Evolutionary conservation across 2,113 vertebrate species (phyloP).

Genomic region (Pedionomus torquatus): DNA sequence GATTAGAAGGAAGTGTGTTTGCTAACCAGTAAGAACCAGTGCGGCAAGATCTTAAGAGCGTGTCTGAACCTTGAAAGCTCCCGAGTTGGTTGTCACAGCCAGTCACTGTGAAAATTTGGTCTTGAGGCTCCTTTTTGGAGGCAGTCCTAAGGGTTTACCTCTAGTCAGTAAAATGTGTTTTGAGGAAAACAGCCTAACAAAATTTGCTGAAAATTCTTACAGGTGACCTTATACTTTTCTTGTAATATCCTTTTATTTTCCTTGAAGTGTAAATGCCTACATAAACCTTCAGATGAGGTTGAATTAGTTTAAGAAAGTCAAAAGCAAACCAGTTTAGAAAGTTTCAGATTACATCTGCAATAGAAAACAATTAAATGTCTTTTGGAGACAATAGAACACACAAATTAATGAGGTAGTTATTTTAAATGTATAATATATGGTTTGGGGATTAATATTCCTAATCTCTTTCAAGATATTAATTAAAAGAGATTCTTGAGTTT

Average conservation of each 20-base stretch:
- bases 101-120: neutral
- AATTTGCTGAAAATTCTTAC: neutral
- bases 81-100: neutral
- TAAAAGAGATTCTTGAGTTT: neutral
- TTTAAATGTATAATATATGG: neutral
- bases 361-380: neutral
- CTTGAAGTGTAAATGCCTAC: neutral
- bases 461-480: neutral
- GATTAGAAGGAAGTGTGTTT: neutral
- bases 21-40: neutral
- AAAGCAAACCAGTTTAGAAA: neutral
- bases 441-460: conserved; percentile 22
- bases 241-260: neutral
- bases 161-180: neutral
- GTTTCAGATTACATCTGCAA: neutral
- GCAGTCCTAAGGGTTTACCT: neutral
- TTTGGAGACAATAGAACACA: neutral
- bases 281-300: neutral
- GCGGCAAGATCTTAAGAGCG: neutral
- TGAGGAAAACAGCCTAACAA: neutral
- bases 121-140: neutral
- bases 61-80: neutral
- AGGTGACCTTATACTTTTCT: neutral
- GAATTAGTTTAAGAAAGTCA: neutral
- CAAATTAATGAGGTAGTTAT: neutral